A percentile compares a stretch with the other conserved stretches of the same genome.
These are phyloP conservation scores for Ophiothrix spiculata DNA, from an alignment of 35 echinoderm and acorn worm species.

Conservation along the genomic window DNA sequence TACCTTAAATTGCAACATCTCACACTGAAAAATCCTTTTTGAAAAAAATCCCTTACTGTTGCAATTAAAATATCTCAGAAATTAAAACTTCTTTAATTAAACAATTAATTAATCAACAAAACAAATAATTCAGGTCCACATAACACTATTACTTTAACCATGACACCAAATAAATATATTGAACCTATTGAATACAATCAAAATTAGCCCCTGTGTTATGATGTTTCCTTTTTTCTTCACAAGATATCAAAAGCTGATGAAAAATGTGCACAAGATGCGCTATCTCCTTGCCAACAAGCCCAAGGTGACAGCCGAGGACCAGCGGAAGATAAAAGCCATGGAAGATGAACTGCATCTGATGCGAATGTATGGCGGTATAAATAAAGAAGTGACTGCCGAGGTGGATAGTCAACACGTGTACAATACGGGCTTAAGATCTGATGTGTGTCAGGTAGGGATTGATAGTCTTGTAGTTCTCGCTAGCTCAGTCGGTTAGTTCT, in stretches of 20 bases:
- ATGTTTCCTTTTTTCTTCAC: not conserved
- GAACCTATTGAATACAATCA: too few relatives aligned
- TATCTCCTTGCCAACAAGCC: conserved; percentile 74
- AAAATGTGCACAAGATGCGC: conserved; percentile 62
- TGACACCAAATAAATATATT: too few relatives aligned
- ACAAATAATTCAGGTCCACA: too few relatives aligned
- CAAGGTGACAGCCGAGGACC: conserved; percentile 53
- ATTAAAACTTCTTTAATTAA: too few relatives aligned
- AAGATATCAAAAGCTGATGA: conserved; percentile 89
- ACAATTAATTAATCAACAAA: too few relatives aligned
- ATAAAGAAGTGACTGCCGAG: conserved; percentile 73
- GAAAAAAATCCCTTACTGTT: too few relatives aligned
- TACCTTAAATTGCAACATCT: too few relatives aligned
- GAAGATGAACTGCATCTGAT: conserved; percentile 58
- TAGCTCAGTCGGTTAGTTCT: too few relatives aligned
- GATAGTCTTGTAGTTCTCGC: not conserved
- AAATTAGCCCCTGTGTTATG: too few relatives aligned
- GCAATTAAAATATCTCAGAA: too few relatives aligned
- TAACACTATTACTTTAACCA: too few relatives aligned
- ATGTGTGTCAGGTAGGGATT: conserved; percentile 82
- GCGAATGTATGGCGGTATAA: conserved; percentile 18
- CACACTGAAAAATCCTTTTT: too few relatives aligned
- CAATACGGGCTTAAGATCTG: conserved; percentile 70
- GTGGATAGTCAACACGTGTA: conserved; percentile 49
- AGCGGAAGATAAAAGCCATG: conserved; percentile 43